Base-by-base conservation (phyloP, 1,140 invertebrate species). In the Trypoxylus dichotomus region DNA sequence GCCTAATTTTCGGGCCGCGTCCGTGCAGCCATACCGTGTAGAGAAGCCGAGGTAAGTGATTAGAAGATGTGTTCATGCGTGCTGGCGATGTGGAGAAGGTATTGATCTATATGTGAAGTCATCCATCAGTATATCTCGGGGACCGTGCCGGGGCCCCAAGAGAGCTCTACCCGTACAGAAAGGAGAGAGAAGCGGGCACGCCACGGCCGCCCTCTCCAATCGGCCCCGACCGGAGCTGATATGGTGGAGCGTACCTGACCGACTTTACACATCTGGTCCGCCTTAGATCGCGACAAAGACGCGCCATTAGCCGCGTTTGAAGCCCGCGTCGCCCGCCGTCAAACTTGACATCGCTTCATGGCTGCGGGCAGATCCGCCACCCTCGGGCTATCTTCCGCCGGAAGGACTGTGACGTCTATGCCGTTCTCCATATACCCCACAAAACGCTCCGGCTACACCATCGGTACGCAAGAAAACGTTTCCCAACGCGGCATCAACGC, bases 81-180 rank as follows among this genome's bases (percentile, higher is more conserved):
- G 83, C 78, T 79, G 77, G 76, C 77, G 78, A 60, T 74, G 78
- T 79, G 78, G 80, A 78, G 77, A 54, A 75, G 79, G 81, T 83
- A 83, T 83, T 83, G 83, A 83, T 83, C 83, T 83, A 83, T 82
- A 82, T 83, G 82, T 83, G 83, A 82, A 83, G 83, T 82, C 82
- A 83, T 83, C 83, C 83, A 83, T 83, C 83, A 83, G 82, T 80
- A 81, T 83, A 81, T 81, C 81, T 79, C 76, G 80, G 79, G 77
- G 81, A 75, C 75, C 58, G 79, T 32, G 74, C 77, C 60, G 60
- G 60, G 81, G 81, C 76, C 82, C 82, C 78, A 60, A 15, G 74
- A 72, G 42, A 29, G 1, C 74, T 68, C 47, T 47, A 74, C 54
- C 32, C 76, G 32, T 32, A 24, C n/a, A 71, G 29, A 32, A 13